These are phyloP conservation scores for Epizoanthus rinbou DNA, from an alignment of 92 coral and sea anemone genomes.

Conservation along the genomic window DNA sequence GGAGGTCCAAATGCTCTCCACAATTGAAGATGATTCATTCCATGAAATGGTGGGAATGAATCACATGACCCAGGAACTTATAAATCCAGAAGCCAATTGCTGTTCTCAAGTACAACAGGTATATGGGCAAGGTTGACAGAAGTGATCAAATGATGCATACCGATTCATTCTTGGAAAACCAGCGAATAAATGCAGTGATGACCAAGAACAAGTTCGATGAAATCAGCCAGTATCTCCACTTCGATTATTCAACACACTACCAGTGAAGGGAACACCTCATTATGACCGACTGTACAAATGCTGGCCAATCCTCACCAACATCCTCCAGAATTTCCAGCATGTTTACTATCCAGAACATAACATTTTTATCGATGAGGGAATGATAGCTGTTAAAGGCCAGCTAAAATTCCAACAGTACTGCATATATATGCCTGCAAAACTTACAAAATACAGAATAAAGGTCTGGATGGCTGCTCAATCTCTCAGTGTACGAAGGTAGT, in stretches of 20 bases:
- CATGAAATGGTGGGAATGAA: conserved; percentile 30
- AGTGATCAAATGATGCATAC: conserved; percentile 14
- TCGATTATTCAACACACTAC: too few relatives aligned
- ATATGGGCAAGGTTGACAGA: conserved; percentile 49
- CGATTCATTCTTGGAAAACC: too few relatives aligned
- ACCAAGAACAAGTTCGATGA: background rate
- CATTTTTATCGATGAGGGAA: conserved; percentile 42
- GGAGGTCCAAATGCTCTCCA: conserved; percentile 55
- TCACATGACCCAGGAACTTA: conserved; percentile 1
- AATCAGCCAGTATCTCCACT: background rate
- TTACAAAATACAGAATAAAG: conserved; percentile 34
- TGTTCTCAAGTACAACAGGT: conserved; percentile 46
- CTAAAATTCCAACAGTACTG: conserved; percentile 33
- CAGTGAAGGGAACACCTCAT: too few relatives aligned
- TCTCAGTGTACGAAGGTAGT: conserved; percentile 63
- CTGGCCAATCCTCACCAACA: background rate
- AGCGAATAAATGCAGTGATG: background rate
- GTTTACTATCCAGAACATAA: conserved; percentile 19
- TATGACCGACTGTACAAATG: background rate
- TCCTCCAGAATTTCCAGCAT: conserved; percentile 10
- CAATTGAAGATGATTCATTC: conserved; percentile 47
- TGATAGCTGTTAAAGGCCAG: conserved; percentile 49
- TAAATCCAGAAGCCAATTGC: conserved; percentile 35
- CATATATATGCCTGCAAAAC: conserved; percentile 43
- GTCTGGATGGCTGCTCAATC: conserved; percentile 54